Conservation (phyloP, 2,888 invertebrate species). For the Oconnorella tubifera region DNA sequence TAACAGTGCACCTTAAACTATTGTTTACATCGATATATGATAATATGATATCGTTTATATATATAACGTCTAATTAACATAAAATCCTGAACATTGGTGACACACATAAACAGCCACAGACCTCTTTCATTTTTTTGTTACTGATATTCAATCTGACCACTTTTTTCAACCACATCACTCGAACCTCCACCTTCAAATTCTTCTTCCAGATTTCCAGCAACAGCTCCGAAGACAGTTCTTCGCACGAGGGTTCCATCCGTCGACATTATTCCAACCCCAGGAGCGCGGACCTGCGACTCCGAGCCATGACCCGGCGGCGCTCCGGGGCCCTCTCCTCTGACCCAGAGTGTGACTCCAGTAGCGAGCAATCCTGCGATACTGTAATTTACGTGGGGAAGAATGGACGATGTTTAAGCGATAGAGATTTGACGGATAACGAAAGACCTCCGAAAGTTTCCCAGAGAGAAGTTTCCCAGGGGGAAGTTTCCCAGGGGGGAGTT, state of each 20-base stretch:
- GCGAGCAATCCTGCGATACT: conserved; percentile 94
- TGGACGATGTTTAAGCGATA: conserved; percentile 52
- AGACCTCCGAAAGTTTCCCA: conserved; percentile 43
- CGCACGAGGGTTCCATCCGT: conserved; percentile 34
- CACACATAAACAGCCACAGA: too few species aligned
- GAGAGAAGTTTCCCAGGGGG: not conserved
- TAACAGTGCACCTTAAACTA: too few species aligned
- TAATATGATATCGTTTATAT: too few species aligned
- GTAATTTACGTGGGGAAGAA: conserved; percentile 73
- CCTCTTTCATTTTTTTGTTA: too few species aligned
- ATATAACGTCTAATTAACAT: too few species aligned
- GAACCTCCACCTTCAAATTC: too few species aligned
- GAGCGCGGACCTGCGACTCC: not conserved
- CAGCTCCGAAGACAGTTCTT: conserved; percentile 58
- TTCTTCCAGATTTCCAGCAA: too few species aligned
- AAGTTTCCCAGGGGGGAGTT: not conserved
- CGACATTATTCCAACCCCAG: not conserved
- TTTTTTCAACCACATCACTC: too few species aligned
- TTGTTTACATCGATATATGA: too few species aligned
- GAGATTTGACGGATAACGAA: conserved; percentile 55
- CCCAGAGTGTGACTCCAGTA: conserved; percentile 75
- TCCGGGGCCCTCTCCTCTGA: conserved; percentile 39
- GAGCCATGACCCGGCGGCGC: not conserved
- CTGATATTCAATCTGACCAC: too few species aligned
- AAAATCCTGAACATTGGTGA: too few species aligned